phyloP scores from a whole-genome alignment of 2,888 invertebrate genomes.

The Dastarcus helophoroides region DNA sequence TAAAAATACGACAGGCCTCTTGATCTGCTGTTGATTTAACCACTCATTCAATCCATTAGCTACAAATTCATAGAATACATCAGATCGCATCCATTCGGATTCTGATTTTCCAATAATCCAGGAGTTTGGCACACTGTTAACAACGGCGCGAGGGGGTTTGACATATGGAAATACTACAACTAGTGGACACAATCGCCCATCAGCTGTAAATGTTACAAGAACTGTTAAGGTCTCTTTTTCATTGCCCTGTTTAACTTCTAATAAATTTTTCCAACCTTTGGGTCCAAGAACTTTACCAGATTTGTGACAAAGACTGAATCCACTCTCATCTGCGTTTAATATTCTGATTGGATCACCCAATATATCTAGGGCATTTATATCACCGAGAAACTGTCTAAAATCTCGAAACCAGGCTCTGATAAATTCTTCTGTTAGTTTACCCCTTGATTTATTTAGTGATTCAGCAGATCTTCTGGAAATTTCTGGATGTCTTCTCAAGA shows the following conservation, averaged over 20 bases:
- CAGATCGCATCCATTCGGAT: slow-evolving; percentile 20
- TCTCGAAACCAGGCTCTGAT: slow-evolving; percentile 17
- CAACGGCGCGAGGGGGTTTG: slow-evolving; percentile 13
- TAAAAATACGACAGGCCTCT: slow-evolving; percentile 18
- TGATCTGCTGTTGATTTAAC: slow-evolving; percentile 10
- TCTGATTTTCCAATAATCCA: slow-evolving; percentile 17
- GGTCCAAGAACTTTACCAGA: slow-evolving; percentile 11
- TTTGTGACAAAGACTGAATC: slow-evolving; percentile 22
- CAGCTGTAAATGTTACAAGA: slow-evolving; percentile 12
- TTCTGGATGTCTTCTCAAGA: slow-evolving; percentile 12
- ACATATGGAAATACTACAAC: slow-evolving; percentile 12
- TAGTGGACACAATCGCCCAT: slow-evolving; percentile 5
- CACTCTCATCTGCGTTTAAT: slow-evolving; percentile 28
- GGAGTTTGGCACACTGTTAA: slow-evolving; percentile 12
- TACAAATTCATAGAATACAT: slow-evolving; percentile 19
- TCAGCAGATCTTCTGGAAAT: slow-evolving; percentile 11
- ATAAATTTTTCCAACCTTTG: slow-evolving; percentile 12
- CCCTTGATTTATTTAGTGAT: slow-evolving; percentile 13
- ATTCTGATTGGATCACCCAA: slow-evolving; percentile 20
- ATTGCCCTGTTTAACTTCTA: slow-evolving; percentile 10
- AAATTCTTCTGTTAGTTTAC: slow-evolving; percentile 14
- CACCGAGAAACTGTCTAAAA: slow-evolving; percentile 12
- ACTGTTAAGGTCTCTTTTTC: slow-evolving; percentile 16
- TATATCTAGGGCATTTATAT: slow-evolving; percentile 9
- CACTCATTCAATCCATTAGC: slow-evolving; percentile 16